A percentile compares a stretch with the other conserved stretches of the same genome.
These are phyloP conservation scores for Miltochrista miniata DNA, from an alignment of 2,888 invertebrate genomes.

Conservation along the genomic window DNA sequence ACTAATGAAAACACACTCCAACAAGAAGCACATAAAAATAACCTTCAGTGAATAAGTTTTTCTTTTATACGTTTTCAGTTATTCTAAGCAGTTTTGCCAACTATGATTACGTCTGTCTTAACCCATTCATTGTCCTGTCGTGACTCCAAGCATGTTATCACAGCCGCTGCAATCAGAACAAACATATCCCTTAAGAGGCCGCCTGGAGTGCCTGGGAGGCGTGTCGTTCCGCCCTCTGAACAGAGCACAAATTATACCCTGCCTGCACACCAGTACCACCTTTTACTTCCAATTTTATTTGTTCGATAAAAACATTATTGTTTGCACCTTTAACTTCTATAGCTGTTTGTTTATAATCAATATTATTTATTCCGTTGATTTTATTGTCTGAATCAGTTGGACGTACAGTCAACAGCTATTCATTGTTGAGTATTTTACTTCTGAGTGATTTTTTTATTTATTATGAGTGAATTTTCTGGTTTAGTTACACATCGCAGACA, in stretches of 20 bases:
- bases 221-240: constrained; percentile 62
- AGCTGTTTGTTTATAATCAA: constrained; percentile 10
- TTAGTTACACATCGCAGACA: neutral
- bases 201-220: constrained; percentile 57
- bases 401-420: constrained; percentile 9
- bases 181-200: constrained; percentile 54
- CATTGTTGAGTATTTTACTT: neutral
- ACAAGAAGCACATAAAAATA: too few relatives aligned
- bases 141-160: constrained; percentile 13
- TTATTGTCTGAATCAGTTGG: constrained; percentile 24
- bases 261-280: constrained; percentile 26
- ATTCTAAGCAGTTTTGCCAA: neutral
- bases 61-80: too few relatives aligned
- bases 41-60: too few relatives aligned
- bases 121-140: constrained; percentile 10
- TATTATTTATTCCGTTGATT: constrained; percentile 6
- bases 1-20: too few relatives aligned
- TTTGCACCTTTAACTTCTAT: constrained; percentile 8
- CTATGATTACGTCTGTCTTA: neutral
- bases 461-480: neutral
- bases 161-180: constrained; percentile 14
- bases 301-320: constrained; percentile 11
- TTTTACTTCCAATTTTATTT: constrained; percentile 16
- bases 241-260: constrained; percentile 61
- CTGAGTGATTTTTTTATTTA: neutral